Evolutionary conservation across 2,888 invertebrate genomes (phyloP).

Genomic region (Hydrotaea diabolus): DNA sequence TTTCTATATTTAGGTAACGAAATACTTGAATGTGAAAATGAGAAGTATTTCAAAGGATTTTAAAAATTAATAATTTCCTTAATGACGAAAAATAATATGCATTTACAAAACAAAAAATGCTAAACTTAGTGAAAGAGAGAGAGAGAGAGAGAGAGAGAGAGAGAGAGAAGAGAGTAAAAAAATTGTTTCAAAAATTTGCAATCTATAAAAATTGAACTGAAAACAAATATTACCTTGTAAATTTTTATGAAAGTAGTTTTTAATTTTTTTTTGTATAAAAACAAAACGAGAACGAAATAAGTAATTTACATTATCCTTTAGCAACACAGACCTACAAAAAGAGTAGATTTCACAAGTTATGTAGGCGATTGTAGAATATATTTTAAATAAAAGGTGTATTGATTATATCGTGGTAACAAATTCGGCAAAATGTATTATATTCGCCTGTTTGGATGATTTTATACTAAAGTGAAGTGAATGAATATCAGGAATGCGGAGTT

Average conservation of each 20-base stretch:
- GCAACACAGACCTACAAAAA: no score
- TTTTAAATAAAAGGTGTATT: no score
- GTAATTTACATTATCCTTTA: no score
- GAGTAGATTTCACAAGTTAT: no score
- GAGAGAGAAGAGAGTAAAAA: not conserved
- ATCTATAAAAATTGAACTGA: slow-evolving; percentile 54
- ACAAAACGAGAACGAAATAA: slow-evolving; percentile 6
- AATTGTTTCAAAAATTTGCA: slow-evolving; percentile 45
- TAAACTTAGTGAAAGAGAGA: not conserved
- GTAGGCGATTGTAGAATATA: no score
- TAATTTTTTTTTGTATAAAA: slow-evolving; percentile 52
- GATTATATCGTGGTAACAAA: no score
- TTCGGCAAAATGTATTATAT: no score
- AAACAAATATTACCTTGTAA: slow-evolving; percentile 45
- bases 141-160: not conserved
- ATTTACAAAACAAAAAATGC: slow-evolving; percentile 48
- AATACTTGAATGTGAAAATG: not conserved
- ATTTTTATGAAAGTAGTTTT: slow-evolving; percentile 51
- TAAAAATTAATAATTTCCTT: slow-evolving; percentile 34
- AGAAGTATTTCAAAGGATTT: not conserved
- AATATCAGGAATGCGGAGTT: no score
- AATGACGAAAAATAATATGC: slow-evolving; percentile 34
- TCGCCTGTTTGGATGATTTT: no score
- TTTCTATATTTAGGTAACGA: no score
- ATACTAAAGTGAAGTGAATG: no score